Percentiles rank a stretch among this genome's conserved stretches.
phyloP scores from a whole-genome alignment of 2,888 invertebrate species.

The Anodontia alba region DNA sequence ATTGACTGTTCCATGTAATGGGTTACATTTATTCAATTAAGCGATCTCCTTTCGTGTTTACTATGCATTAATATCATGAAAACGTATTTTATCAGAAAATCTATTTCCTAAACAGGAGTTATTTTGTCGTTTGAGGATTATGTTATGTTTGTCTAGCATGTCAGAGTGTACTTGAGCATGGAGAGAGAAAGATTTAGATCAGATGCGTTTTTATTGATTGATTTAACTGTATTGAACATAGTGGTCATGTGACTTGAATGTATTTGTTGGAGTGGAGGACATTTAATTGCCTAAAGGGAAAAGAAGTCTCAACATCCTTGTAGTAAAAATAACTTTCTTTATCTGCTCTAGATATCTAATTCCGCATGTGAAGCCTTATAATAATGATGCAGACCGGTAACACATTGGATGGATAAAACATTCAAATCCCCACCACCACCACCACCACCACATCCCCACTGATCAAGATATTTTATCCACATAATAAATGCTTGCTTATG shows the following conservation, averaged over 20 bases:
- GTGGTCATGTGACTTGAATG: constrained; percentile 1
- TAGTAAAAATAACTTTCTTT: no score
- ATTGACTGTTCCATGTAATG: constrained; percentile 10
- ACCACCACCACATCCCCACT: no score
- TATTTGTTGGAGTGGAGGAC: constrained; percentile 1
- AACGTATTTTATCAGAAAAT: constrained; percentile 20
- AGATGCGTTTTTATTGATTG: constrained; percentile 7
- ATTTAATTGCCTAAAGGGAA: neutral
- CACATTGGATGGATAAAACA: no score
- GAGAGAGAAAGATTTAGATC: constrained; percentile 10
- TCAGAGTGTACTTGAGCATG: constrained; percentile 10
- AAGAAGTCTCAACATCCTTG: no score
- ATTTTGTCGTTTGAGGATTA: constrained; percentile 21
- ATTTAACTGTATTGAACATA: neutral
- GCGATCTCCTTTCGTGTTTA: constrained; percentile 9
- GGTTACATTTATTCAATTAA: constrained; percentile 18
- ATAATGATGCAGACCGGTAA: no score
- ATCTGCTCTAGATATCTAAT: no score
- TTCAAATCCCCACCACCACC: no score
- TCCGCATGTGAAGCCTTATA: no score
- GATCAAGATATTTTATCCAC: no score
- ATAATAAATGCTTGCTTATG: no score
- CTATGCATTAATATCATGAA: constrained; percentile 13
- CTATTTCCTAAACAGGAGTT: constrained; percentile 17
- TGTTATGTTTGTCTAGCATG: constrained; percentile 17